Evolutionary conservation across 1,140 invertebrate genomes (phyloP).

Genomic region (Ooceraea biroi): DNA sequence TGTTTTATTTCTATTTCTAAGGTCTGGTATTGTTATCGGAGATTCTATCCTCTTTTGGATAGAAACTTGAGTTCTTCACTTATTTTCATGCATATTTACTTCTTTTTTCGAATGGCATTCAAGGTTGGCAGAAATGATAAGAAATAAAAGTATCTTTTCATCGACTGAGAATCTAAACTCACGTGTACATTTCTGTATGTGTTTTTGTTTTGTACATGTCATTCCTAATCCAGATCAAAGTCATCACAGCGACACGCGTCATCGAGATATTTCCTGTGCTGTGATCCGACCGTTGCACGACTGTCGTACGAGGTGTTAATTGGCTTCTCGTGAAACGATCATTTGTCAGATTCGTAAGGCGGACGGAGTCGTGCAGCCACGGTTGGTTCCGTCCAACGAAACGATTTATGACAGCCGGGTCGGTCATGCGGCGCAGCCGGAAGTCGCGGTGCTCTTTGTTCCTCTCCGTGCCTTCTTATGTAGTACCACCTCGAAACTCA

Average conservation of each 20-base stretch:
- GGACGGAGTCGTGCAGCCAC: constrained; percentile 50
- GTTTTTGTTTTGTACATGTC: neutral
- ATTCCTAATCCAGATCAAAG: constrained; percentile 19
- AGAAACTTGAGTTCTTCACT: too few species aligned
- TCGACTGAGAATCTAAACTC: constrained; percentile 30
- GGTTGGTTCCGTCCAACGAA: constrained; percentile 67
- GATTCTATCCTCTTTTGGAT: too few species aligned
- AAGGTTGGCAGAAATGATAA: neutral
- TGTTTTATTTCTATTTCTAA: constrained; percentile 25
- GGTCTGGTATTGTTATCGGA: constrained; percentile 20
- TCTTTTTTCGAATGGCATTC: neutral
- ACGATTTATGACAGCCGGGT: constrained; percentile 78
- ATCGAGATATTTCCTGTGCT: neutral
- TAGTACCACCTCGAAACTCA: constrained; percentile 66
- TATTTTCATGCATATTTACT: neutral
- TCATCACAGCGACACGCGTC: constrained; percentile 34
- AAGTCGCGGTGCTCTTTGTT: constrained; percentile 75
- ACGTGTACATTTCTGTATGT: too few species aligned
- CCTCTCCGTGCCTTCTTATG: constrained; percentile 54
- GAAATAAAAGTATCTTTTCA: neutral
- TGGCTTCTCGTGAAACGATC: constrained; percentile 71
- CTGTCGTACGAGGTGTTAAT: constrained; percentile 76
- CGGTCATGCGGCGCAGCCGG: constrained; percentile 74
- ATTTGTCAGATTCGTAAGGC: constrained; percentile 70
- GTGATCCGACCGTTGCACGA: constrained; percentile 6